Percentiles rank a stretch among this genome's conserved stretches.
Evolutionary conservation across 2,888 invertebrate species (phyloP).

Genomic region (Dermolepida albohirtum): DNA sequence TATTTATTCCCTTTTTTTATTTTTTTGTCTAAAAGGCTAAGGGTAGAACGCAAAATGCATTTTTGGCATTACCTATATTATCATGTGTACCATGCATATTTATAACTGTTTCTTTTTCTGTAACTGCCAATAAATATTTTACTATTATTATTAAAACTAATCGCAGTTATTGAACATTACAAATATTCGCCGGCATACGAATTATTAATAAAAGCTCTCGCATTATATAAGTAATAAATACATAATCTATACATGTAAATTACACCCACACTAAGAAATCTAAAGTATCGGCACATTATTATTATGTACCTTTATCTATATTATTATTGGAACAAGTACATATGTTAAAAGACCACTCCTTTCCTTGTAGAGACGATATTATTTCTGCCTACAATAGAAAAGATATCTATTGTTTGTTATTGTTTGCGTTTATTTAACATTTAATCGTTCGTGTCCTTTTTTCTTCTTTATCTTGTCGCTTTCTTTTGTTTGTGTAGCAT

Average conservation of each 20-base stretch:
- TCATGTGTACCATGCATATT: no score
- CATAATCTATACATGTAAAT: slow-evolving; percentile 59
- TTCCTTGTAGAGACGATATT: slow-evolving; percentile 59
- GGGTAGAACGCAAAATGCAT: no score
- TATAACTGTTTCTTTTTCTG: no score
- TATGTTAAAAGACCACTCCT: slow-evolving; percentile 62
- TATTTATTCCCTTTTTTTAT: no score
- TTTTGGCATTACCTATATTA: no score
- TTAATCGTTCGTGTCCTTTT: slow-evolving; percentile 41
- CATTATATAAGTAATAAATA: slow-evolving; percentile 47
- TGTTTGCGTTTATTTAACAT: slow-evolving; percentile 46
- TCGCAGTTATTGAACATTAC: no score
- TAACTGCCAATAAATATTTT: no score
- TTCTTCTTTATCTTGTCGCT: slow-evolving; percentile 41
- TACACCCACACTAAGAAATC: slow-evolving; percentile 59
- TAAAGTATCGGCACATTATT: slow-evolving; percentile 61
- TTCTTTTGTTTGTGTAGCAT: slow-evolving; percentile 30
- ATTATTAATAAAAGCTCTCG: slow-evolving; percentile 39
- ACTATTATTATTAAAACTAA: no score
- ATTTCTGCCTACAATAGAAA: slow-evolving; percentile 59
- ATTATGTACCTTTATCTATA: slow-evolving; percentile 63
- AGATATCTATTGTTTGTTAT: slow-evolving; percentile 53
- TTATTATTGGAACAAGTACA: slow-evolving; percentile 63
- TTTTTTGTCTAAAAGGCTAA: no score
- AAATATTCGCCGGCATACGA: background rate